Conservation (phyloP, 2,797 vertebrate species). For the Allobates femoralis region DNA sequence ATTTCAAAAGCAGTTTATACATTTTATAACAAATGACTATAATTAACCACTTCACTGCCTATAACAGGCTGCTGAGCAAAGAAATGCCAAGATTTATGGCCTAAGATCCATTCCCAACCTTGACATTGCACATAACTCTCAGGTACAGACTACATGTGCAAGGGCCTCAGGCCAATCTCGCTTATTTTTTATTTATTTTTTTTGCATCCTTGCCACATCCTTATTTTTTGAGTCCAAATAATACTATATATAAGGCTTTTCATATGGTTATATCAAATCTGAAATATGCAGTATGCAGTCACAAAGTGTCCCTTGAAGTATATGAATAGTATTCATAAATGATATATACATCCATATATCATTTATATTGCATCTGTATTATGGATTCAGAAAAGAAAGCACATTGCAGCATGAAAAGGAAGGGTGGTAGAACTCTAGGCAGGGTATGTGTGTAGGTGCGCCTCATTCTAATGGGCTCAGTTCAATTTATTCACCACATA, state of each 20-base stretch:
- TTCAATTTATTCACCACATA: too few species aligned
- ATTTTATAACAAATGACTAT: not conserved
- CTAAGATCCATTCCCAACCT: too few species aligned
- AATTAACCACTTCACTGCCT: not conserved
- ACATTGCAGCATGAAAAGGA: too few species aligned
- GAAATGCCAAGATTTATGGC: too few species aligned
- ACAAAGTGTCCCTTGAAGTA: not conserved
- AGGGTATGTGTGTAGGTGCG: too few species aligned
- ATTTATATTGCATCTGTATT: not conserved
- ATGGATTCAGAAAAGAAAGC: not conserved
- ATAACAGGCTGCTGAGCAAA: not conserved
- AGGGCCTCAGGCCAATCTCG: not conserved
- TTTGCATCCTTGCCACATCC: not conserved
- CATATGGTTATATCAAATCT: not conserved
- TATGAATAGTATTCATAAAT: not conserved
- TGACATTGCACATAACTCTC: too few species aligned
- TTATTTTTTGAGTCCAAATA: not conserved
- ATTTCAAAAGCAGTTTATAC: slow-evolving; percentile 17
- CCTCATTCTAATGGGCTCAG: too few species aligned
- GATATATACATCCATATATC: not conserved
- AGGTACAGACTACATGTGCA: not conserved
- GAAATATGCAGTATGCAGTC: not conserved
- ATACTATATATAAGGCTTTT: not conserved
- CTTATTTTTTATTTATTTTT: not conserved
- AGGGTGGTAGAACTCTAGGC: too few species aligned